Percentiles rank a stretch among this genome's conserved stretches.
phyloP scores from a whole-genome alignment of 2,113 vertebrate genomes.

The Cyprinus carpio region DNA sequence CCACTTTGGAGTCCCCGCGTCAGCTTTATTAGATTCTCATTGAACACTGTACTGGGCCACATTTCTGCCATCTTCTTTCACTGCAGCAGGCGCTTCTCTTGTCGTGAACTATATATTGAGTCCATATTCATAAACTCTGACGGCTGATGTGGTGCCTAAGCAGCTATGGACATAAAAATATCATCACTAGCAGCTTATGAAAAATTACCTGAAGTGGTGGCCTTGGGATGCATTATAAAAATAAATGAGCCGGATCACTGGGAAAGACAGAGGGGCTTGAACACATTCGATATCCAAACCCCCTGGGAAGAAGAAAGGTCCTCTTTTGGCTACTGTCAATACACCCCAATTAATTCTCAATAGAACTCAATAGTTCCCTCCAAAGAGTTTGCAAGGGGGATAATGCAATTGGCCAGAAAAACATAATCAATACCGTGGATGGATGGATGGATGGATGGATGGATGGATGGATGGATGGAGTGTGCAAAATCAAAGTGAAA shows the following conservation, averaged over 20 bases:
- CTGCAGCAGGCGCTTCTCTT: neutral
- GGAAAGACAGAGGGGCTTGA: constrained; percentile 38
- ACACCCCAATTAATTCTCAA: constrained; percentile 25
- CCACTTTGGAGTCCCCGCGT: constrained; percentile 16
- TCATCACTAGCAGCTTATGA: constrained; percentile 42
- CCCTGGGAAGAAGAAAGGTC: constrained; percentile 20
- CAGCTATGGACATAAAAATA: constrained; percentile 39
- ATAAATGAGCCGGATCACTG: constrained; percentile 52
- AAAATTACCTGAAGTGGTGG: constrained; percentile 56
- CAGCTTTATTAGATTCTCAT: constrained; percentile 43
- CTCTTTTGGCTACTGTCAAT: constrained; percentile 57
- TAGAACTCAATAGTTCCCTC: constrained; percentile 15
- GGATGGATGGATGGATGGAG: neutral
- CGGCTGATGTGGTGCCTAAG: neutral
- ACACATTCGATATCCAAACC: constrained; percentile 45
- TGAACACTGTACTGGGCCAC: constrained; percentile 1
- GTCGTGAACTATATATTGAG: neutral
- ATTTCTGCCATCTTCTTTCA: constrained; percentile 37
- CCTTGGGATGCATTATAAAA: constrained; percentile 60
- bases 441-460: neutral
- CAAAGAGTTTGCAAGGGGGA: constrained; percentile 10
- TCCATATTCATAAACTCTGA: constrained; percentile 3
- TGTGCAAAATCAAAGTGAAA: constrained; percentile 20
- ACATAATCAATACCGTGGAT: constrained; percentile 26
- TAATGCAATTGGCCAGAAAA: constrained; percentile 5